These are phyloP conservation scores for Tridacna gigas DNA, from an alignment of 2,888 invertebrate species.

Conservation along the genomic window DNA sequence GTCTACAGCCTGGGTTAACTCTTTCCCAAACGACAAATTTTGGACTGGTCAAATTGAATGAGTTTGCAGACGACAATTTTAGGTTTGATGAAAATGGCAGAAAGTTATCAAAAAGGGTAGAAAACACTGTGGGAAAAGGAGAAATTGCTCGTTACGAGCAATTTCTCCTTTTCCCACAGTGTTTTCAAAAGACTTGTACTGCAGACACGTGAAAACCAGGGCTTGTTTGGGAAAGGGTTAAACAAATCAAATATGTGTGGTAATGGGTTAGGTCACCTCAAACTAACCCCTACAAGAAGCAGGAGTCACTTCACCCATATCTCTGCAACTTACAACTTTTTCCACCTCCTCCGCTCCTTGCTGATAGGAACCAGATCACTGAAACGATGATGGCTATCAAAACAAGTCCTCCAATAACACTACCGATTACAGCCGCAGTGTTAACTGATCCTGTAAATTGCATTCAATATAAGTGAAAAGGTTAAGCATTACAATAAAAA, in stretches of 20 bases:
- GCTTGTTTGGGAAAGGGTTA: too few species aligned
- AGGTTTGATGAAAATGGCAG: too few species aligned
- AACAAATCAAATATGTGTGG: not conserved
- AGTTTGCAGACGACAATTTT: too few species aligned
- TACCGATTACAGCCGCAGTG: constrained; percentile 55
- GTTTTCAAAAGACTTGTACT: not conserved
- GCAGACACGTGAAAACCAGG: not conserved
- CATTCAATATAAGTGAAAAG: not conserved
- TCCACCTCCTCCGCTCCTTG: constrained; percentile 44
- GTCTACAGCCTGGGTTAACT: too few species aligned
- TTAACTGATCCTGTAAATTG: constrained; percentile 45
- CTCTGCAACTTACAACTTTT: constrained; percentile 59
- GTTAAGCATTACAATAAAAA: too few species aligned
- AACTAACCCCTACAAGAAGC: not conserved
- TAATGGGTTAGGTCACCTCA: not conserved
- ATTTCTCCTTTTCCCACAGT: constrained; percentile 6
- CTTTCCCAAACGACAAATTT: too few species aligned
- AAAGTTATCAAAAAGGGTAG: not conserved
- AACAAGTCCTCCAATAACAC: constrained; percentile 52
- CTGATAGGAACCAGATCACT: constrained; percentile 54
- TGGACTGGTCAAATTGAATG: too few species aligned
- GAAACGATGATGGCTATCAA: constrained; percentile 54
- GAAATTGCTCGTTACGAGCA: constrained; percentile 1
- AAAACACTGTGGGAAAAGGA: constrained; percentile 8
- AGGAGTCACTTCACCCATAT: not conserved